A percentile compares a stretch with the other conserved stretches of the same genome.
These are phyloP conservation scores for Sebastes matsubarae DNA, from an alignment of 2,797 vertebrate genomes.

Conservation along the genomic window DNA sequence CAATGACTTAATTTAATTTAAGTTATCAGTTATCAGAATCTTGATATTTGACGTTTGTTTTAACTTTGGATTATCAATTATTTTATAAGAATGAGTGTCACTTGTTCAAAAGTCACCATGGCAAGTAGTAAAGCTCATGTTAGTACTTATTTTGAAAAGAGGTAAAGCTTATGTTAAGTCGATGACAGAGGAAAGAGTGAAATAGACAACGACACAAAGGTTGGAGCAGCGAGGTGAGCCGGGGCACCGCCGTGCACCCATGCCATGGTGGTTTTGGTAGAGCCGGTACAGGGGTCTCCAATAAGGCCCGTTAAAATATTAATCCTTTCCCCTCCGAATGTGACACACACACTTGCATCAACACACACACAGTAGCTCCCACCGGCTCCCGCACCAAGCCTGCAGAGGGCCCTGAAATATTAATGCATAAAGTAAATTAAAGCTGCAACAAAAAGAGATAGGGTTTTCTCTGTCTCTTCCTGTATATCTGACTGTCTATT, in stretches of 20 bases:
- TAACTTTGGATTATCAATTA: not conserved
- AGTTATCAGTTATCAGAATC: not conserved
- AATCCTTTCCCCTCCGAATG: conserved; percentile 73
- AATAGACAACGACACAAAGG: conserved; percentile 29
- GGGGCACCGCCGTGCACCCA: conserved; percentile 14
- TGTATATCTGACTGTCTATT: conserved; percentile 80
- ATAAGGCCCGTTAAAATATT: conserved; percentile 86
- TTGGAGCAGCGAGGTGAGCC: conserved; percentile 42
- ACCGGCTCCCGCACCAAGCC: conserved; percentile 73
- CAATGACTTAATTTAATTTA: not conserved
- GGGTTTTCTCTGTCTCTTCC: conserved; percentile 76
- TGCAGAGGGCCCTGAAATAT: conserved; percentile 86
- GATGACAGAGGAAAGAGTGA: not conserved
- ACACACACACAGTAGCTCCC: conserved; percentile 73
- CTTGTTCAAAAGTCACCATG: not conserved
- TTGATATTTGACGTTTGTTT: conserved; percentile 8
- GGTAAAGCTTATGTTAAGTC: not conserved
- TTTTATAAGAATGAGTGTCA: not conserved
- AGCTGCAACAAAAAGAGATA: conserved; percentile 83
- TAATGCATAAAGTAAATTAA: conserved; percentile 88
- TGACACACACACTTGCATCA: conserved; percentile 47
- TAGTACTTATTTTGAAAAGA: not conserved
- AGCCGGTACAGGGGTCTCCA: conserved; percentile 79
- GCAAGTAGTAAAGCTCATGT: not conserved
- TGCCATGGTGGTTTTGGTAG: conserved; percentile 68